Evolutionary conservation across 2,113 vertebrate species (phyloP).

Genomic region (Actenoides hombroni): DNA sequence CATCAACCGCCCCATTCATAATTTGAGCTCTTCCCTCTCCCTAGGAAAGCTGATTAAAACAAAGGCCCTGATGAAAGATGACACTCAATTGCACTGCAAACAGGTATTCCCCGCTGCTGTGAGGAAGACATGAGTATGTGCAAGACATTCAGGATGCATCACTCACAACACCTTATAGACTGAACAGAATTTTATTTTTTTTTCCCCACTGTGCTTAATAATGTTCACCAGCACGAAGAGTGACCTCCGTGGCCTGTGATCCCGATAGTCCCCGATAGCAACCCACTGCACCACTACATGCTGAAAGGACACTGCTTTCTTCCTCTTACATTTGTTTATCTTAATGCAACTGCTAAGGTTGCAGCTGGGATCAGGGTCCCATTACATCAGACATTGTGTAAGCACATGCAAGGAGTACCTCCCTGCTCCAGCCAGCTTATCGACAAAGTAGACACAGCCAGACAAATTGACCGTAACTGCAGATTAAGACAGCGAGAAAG

Average conservation of each 20-base stretch:
- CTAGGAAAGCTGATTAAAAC: conserved; percentile 29
- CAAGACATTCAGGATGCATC: conserved; percentile 9
- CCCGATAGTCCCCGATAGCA: not conserved
- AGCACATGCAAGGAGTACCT: not conserved
- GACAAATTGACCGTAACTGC: not conserved
- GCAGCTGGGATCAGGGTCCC: not conserved
- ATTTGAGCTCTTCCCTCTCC: not conserved
- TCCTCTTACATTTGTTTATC: not conserved
- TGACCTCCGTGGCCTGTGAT: not conserved
- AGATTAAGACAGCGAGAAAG: not conserved
- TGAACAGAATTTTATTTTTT: not conserved
- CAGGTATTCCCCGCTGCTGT: not conserved
- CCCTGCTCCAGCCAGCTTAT: not conserved
- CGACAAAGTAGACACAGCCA: not conserved
- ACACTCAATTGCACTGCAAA: conserved; percentile 15
- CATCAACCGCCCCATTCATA: not conserved
- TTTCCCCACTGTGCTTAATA: not conserved
- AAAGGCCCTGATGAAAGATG: conserved; percentile 37
- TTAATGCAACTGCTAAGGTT: not conserved
- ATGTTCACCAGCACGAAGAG: not conserved
- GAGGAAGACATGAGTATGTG: not conserved
- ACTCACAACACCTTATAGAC: not conserved
- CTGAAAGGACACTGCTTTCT: not conserved
- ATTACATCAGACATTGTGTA: not conserved
- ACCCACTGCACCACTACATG: not conserved